Base-by-base conservation (phyloP, 2,888 invertebrate genomes). In the Drosophila paramelanica region DNA sequence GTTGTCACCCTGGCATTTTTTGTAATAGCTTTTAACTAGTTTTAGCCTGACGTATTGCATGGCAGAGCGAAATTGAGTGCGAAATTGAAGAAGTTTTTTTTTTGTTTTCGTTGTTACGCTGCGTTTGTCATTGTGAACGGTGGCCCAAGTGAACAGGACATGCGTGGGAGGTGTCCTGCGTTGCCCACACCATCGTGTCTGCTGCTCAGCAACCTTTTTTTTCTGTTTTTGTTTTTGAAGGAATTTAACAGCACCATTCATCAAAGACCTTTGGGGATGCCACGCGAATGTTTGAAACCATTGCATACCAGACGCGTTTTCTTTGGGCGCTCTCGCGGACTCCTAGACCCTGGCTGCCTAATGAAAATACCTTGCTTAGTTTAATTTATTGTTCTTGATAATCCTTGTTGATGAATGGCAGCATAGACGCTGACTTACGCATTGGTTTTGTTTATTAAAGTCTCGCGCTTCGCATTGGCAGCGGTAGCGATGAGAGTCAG, bases 391-490 rank as follows among this genome's bases (percentile, higher is more conserved):
- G 84, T 79, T 56, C 60, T 66, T 72, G 69, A 61, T 86, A 86
- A 83, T 86, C 82, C 79, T 67, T 61, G 73, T 81, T 84, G 87
- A 81, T 84, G 81, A 87, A 84, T 84, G 78, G 81, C 71, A 46
- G 27, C 56, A 50, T n/a, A 39, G 49, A 25, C 57, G 39, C 13
- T 17, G 33, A 20, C 20, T 47, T 41, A 14, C 39, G 53, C 65
- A 64, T 47, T 45, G 58, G 58, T 42, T 45, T 42, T 49, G 33
- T 53, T 23, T 33, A 43, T 42, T 42, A 53, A 33, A 53, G 53
- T 43, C 36, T 1, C 10, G 27, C 10, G 4, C 27, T 27, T 1
- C 3, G 3, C 14, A 17, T 14, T 11, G 7, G 2, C 27, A 27
- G 27, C 3, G 27, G 8, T 1, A 13, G 13, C 3, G n/a, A 17